Evolutionary conservation across 2,113 vertebrate genomes (phyloP), one percentile per base, ranked within the genome.

Genomic region (Onychostruthus taczanowskii): DNA sequence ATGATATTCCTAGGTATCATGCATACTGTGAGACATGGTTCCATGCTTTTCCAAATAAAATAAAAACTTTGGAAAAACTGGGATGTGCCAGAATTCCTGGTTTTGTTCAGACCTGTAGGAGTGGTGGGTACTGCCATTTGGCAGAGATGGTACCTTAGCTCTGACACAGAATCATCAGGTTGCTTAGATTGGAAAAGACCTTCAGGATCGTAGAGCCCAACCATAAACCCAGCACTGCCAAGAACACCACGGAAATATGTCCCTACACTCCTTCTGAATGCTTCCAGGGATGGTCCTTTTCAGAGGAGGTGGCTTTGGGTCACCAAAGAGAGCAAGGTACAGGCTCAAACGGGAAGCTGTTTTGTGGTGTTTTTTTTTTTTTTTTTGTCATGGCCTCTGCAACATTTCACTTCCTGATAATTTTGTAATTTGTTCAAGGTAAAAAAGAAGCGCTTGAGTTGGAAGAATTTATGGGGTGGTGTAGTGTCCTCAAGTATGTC

Each of bases 401-500:
- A 78, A 1, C 26, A 47, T 72, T 72, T 82, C 62, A 9, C 30
- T 92, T 97, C 83, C 87, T 67, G 41, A 28, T 55, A 27, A 15
- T 72, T 94, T 78, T 56, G 49, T 49, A 63, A 31, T 35, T 68
- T 44, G 19, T 69, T 94, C 23, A 49, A 50, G 43, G 55, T 84
- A 61, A 64, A 49, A 52, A 58, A 78, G 91, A 68, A 84, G 39
- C 23, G 6, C 13, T 63, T 13, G 9, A 37, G 28, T 39, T 11
- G 8, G 28, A 47, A 33, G 52, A 37, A 31, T 84, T 79, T 76
- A 39, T 70, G 35, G 37, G 13, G 6, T 41, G 41, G 41, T 12
- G 3, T 27, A 44, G 30, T 0, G 0, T 59, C 37, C 37, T 84
- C 30, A 20, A 35, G 11, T 46, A 10, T 39, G 2, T 41, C 1